Base-by-base conservation (phyloP, 2,888 invertebrate species). In the Horisme vitalbata region DNA sequence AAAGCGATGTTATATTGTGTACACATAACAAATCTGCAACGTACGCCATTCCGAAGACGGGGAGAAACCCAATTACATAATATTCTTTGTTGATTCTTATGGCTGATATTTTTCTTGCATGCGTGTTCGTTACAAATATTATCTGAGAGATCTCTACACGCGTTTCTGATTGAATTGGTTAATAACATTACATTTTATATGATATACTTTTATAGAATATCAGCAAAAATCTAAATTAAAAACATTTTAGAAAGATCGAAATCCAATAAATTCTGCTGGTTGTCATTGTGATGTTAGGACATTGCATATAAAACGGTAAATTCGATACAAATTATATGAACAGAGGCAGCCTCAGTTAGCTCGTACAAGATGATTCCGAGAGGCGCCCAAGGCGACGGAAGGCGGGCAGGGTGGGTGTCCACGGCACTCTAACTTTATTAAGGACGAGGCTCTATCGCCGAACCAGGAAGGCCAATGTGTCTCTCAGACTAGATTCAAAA, bases 391-490 rank as follows among this genome's bases (percentile, higher is more conserved):
- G 72, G 76, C 72, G 63, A 62, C 61, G 64, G 66, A 61, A 75
- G 68, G 71, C 66, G 74, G 67, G 63, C 49, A 24, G 41, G 44
- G 68, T 62, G 69, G 65, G 66, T 61, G 73, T 71, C 78, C 75
- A 67, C 75, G 75, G 71, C 79, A 75, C 78, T 80, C 79, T 86
- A 86, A 88, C 83, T 86, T 82, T 83, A 87, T 84, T 85, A 87
- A 80, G 76, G 71, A 77, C 67, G 74, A 79, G 70, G 73, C 80
- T 77, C 69, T 74, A 68, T 44, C 30, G 72, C 79, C 75, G 83
- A 84, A 82, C 79, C 80, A 87, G 85, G 85, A 83, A 30, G 30
- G 9, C 21, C 27, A 35, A n/a, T n/a, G 18, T 37, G 23, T 23
- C 41, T 41, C 41, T 41, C n/a, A n/a, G n/a, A n/a, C n/a, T n/a